These are phyloP conservation scores for Tolypeutes matacus DNA, from an alignment of 2,797 vertebrate species.

Conservation along the genomic window DNA sequence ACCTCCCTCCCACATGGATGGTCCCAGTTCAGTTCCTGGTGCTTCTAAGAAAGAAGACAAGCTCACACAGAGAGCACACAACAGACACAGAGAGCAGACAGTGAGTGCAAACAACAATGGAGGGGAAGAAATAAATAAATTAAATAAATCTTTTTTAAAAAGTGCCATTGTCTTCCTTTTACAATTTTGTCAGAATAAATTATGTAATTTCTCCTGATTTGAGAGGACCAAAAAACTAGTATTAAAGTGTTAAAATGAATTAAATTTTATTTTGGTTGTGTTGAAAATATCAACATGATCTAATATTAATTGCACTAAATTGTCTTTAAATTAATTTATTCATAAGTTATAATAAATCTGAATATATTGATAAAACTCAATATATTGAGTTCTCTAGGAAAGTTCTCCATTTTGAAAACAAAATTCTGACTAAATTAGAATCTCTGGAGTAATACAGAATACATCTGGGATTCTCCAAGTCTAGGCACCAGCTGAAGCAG, in stretches of 20 bases:
- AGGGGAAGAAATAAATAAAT: too few species aligned
- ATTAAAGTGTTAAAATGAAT: constrained; percentile 46
- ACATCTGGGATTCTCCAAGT: too few species aligned
- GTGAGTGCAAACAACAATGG: too few species aligned
- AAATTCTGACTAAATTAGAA: neutral
- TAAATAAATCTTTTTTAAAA: too few species aligned
- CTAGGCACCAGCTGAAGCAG: too few species aligned
- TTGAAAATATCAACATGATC: neutral
- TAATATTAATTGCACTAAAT: neutral
- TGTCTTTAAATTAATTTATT: constrained; percentile 1
- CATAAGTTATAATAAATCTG: neutral
- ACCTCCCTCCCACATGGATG: too few species aligned
- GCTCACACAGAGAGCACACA: too few species aligned
- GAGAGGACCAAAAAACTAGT: neutral
- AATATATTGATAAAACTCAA: neutral
- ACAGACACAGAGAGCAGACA: too few species aligned
- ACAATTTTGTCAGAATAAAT: constrained; percentile 56
- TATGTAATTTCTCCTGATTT: constrained; percentile 18
- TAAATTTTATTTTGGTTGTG: neutral
- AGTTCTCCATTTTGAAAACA: constrained; percentile 1
- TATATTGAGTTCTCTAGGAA: constrained; percentile 13
- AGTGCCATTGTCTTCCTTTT: neutral
- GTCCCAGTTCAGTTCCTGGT: too few species aligned
- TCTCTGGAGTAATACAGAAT: too few species aligned
- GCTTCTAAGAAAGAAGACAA: too few species aligned